Base-by-base conservation (phyloP, 2,113 vertebrate species). In the Martes martes region DNA sequence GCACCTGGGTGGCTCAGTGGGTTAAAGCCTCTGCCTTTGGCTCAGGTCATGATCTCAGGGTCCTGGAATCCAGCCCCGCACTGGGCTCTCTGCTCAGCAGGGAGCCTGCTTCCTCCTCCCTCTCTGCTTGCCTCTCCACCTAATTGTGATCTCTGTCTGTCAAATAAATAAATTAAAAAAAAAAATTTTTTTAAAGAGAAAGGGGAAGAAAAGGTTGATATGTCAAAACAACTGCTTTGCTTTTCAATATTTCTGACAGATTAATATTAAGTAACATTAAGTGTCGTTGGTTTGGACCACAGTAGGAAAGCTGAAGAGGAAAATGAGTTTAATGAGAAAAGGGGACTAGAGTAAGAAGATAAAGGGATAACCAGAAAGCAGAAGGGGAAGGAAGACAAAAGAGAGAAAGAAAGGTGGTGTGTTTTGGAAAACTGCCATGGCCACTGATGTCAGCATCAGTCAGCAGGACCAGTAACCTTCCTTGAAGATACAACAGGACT, bases 21-120 rank as follows among this genome's bases (percentile, higher is more conserved):
- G 52, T 55, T 52, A 18, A 55, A 55, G 52, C 52, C 16, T 55
- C 52, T 55, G 52, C 52, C 52, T 55, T 55, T 0, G 5, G 5
- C 16, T 55, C 52, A 55, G 52, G 52, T 55, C 52, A 55, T 55
- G 52, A 55, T 55, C 16, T 0, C 16, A 18, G 52, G 16, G 16
- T 55, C 52, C 52, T 55, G 16, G 52, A 4, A 55, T 55, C 0
- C 0, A 55, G 52, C 1, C 52, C 52, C 1, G 0, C 52, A 18
- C 18, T 4, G 1, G 52, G 52, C 52, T 55, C 16, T 55, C 16
- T 55, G 52, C 16, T 55, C 52, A 18, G 16, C 16, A 1, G 52
- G 52, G 16, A 55, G 52, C 16, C 16, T 55, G 52, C 52, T 55
- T 55, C 52, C 52, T 55, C 52, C 16, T 55, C 16, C 18, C 52